A percentile compares a stretch with the other conserved stretches of the same genome.
Evolutionary conservation across 2,797 vertebrate genomes (phyloP).

Genomic region (Sylvia borin): DNA sequence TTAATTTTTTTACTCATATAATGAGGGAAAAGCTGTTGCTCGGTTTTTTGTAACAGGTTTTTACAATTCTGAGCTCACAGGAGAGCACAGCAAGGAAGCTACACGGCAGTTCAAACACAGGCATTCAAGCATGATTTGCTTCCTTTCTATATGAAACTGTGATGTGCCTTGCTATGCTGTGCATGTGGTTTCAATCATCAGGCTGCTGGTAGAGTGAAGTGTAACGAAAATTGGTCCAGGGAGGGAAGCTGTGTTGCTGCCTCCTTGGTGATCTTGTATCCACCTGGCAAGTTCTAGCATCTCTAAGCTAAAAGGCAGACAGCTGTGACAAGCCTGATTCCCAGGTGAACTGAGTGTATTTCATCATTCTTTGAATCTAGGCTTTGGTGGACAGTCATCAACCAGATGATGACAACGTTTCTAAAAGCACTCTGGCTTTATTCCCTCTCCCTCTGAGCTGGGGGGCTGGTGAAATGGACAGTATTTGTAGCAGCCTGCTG

Average conservation of each 20-base stretch:
- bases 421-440: background rate
- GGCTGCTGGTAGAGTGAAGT: background rate
- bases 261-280: background rate
- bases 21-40: background rate
- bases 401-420: background rate
- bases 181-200: background rate
- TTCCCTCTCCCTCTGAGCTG: background rate
- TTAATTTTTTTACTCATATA: constrained; percentile 20
- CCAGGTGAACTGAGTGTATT: background rate
- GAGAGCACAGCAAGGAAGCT: background rate
- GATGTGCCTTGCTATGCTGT: background rate
- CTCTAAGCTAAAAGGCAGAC: background rate
- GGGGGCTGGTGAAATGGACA: background rate
- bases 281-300: background rate
- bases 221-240: background rate
- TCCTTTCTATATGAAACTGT: background rate
- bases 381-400: background rate
- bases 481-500: background rate
- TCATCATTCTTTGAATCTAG: background rate
- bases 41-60: background rate
- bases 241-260: background rate
- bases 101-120: background rate
- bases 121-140: background rate
- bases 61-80: background rate
- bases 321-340: background rate